phyloP scores from a whole-genome alignment of 2,888 invertebrate genomes.

The Lagria hirta region DNA sequence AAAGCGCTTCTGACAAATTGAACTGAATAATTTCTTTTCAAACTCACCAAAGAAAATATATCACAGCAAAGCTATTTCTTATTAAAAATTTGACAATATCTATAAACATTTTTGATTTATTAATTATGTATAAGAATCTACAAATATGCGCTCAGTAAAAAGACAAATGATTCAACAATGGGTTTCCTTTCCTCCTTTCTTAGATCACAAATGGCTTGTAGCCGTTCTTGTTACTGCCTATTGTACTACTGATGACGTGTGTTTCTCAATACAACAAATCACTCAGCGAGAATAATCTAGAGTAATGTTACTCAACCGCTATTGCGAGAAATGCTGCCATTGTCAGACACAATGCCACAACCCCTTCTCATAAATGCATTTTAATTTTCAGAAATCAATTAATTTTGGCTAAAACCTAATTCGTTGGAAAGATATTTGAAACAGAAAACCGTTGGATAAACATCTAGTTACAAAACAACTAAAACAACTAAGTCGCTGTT shows the following conservation, averaged over 20 bases:
- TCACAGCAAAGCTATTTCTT: slow-evolving; percentile 2
- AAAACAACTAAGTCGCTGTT: too few relatives aligned
- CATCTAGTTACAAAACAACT: too few relatives aligned
- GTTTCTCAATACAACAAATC: slow-evolving; percentile 22
- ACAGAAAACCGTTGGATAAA: too few relatives aligned
- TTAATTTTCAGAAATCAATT: too few relatives aligned
- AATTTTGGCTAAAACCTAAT: too few relatives aligned
- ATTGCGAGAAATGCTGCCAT: slow-evolving; percentile 14
- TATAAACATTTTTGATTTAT: too few relatives aligned
- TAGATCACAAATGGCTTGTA: slow-evolving; percentile 20
- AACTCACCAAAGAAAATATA: not conserved
- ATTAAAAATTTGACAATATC: slow-evolving; percentile 9
- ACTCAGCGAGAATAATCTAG: slow-evolving; percentile 19
- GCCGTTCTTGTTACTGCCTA: slow-evolving; percentile 15
- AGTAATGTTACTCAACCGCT: slow-evolving; percentile 21
- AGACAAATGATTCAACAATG: too few relatives aligned
- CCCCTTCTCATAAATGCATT: too few relatives aligned
- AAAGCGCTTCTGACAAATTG: slow-evolving; percentile 6
- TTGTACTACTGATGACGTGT: slow-evolving; percentile 20
- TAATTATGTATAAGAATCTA: too few relatives aligned
- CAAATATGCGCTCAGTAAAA: too few relatives aligned
- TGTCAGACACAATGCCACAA: slow-evolving; percentile 17
- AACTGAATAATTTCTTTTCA: slow-evolving; percentile 10
- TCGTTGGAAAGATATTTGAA: too few relatives aligned
- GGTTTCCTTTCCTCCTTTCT: slow-evolving; percentile 10